Evolutionary conservation across 2,797 vertebrate genomes (phyloP), one percentile per base, ranked within the genome.

Genomic region (Periparus ater): DNA sequence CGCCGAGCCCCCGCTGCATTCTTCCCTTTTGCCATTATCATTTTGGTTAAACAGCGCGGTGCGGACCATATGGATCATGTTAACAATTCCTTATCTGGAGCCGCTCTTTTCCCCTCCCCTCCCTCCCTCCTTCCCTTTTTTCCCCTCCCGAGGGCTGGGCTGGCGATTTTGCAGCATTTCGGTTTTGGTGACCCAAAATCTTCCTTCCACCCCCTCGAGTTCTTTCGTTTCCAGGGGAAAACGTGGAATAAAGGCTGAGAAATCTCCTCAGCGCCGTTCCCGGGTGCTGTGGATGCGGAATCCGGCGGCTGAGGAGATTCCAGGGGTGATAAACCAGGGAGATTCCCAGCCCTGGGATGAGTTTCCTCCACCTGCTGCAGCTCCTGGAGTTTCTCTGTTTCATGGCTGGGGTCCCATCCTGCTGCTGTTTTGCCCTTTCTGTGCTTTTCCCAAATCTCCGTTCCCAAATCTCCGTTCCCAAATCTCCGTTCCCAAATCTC

Each of bases 11-110:
- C 92, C 36, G 60, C 93, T 6, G 91, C 96, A 97, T 98, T 98
- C 96, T 96, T 95, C 79, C 92, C 96, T 91, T 93, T 94, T 94
- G 81, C 96, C 97, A 96, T 96, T 97, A 97, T 97, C 97, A 96
- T 96, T 97, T 95, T 34, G 95, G 97, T 97, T 98, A 98, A 98
- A 97, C 97, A 97, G 95, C 96, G 81, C 97, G 91, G 97, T 97
- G 97, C 91, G 94, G 89, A 75, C 96, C 98, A 98, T 98, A 98
- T 98, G 98, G 98, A 98, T 98, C 97, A 96, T 92, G 98, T 98
- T 98, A 98, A 96, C 96, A 93, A 96, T 95, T 91, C 90, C 97
- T 96, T 96, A 96, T 96, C 96, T 91, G 87, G 79, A 85, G 81
- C 83, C 9, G 44, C 53, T 72, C 75, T 87, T 95, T 95, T 95